Evolutionary conservation across 1,140 invertebrate genomes (phyloP).

Genomic region (Drosophila kikkawai): DNA sequence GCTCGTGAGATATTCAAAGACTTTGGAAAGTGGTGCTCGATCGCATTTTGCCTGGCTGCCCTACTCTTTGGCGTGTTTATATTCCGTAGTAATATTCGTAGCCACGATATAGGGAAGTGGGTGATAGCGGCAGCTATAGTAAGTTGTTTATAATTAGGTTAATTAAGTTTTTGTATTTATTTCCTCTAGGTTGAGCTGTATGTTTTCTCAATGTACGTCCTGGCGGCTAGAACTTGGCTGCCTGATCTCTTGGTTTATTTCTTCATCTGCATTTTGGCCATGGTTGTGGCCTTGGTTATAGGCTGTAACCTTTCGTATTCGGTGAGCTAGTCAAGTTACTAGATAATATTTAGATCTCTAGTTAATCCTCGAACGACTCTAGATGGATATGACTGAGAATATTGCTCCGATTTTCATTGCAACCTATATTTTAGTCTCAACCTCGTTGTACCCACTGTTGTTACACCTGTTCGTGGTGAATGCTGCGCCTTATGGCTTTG

Average conservation of each 20-base stretch:
- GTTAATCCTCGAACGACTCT: not conserved
- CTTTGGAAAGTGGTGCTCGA: not conserved
- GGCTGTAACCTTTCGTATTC: slow-evolving; percentile 24
- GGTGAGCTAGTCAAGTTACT: slow-evolving; percentile 10
- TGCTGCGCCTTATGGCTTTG: not conserved
- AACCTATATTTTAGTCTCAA: slow-evolving; percentile 40
- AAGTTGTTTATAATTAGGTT: slow-evolving; percentile 16
- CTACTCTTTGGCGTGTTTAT: slow-evolving; percentile 34
- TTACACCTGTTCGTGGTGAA: not conserved
- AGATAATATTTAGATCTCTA: not conserved
- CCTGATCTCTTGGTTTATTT: slow-evolving; percentile 26
- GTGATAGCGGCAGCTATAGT: slow-evolving; percentile 33
- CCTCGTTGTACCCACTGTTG: slow-evolving; percentile 44
- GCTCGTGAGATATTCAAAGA: not conserved
- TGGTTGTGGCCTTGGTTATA: slow-evolving; percentile 9
- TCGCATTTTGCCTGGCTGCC: slow-evolving; percentile 11
- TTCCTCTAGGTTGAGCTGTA: slow-evolving; percentile 49
- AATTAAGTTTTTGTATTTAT: not conserved
- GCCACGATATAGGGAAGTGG: not conserved
- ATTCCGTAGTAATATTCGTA: slow-evolving; percentile 19
- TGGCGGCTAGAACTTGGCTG: slow-evolving; percentile 10
- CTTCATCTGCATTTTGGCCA: not conserved
- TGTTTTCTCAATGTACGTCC: slow-evolving; percentile 24
- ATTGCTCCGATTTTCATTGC: slow-evolving; percentile 57
- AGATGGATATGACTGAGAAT: slow-evolving; percentile 61